Evolutionary conservation across 64 coral and sea anemone genomes (phyloP).

Genomic region (Astreopora myriophthalma): DNA sequence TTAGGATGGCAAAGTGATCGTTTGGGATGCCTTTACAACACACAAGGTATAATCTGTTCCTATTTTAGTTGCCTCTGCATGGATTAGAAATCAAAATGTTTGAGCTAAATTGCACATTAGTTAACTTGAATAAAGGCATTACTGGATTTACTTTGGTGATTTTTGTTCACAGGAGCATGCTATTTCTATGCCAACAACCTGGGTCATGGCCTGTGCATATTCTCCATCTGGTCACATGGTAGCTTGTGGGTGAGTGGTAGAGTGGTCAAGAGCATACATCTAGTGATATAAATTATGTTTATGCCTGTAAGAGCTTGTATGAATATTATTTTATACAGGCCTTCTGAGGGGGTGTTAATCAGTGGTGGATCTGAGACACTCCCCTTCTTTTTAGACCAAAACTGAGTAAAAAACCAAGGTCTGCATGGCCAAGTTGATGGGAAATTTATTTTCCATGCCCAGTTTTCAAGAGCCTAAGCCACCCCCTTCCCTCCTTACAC

Average conservation of each 20-base stretch:
- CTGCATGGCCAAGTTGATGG: no score
- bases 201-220: constrained; percentile 95
- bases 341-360: no score
- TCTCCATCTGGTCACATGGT: constrained; percentile 86
- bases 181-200: constrained; percentile 93
- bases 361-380: no score
- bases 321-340: no score
- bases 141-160: background rate
- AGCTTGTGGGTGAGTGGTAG: constrained; percentile 82
- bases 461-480: no score
- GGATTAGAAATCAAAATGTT: no score
- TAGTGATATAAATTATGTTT: background rate
- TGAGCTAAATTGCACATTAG: background rate
- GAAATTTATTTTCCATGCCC: no score
- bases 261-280: background rate
- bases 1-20: constrained; percentile 96
- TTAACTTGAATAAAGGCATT: background rate
- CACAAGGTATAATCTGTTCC: constrained; percentile 66
- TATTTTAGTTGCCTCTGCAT: background rate
- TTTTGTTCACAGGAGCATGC: constrained; percentile 67
- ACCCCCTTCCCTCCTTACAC: no score
- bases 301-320: no score
- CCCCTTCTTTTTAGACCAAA: no score
- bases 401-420: no score
- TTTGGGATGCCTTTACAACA: constrained; percentile 96